phyloP scores from a whole-genome alignment of 2,113 vertebrate genomes.

The Thamnaconus septentrionalis region DNA sequence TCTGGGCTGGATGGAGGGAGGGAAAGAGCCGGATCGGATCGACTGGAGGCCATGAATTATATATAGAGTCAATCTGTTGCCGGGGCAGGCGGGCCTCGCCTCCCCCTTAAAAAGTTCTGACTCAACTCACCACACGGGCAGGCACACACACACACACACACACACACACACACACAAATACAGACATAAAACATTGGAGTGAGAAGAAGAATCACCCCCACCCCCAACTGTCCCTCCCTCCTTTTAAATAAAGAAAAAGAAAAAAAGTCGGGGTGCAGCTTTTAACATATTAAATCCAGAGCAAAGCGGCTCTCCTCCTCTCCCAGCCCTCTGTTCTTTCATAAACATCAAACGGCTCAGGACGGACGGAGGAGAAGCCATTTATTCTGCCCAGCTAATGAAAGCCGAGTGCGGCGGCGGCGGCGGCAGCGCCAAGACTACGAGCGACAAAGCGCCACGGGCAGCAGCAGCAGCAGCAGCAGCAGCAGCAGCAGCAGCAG shows the following conservation, averaged over 20 bases:
- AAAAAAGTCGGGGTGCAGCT: conserved; percentile 72
- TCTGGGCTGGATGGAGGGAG: conserved; percentile 58
- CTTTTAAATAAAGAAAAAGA: no score
- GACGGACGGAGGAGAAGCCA: conserved; percentile 71
- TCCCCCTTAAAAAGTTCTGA: conserved; percentile 66
- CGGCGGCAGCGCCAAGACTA: conserved; percentile 69
- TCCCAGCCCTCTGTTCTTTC: conserved; percentile 31
- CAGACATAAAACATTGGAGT: conserved; percentile 6
- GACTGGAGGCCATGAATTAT: conserved; percentile 82
- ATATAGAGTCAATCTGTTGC: conserved; percentile 79
- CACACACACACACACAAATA: neutral
- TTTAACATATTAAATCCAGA: conserved; percentile 80
- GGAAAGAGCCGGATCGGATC: conserved; percentile 66
- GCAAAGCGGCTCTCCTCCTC: conserved; percentile 60
- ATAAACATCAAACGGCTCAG: conserved; percentile 74
- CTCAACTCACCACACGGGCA: conserved; percentile 42
- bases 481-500: no score
- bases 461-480: conserved; percentile 44
- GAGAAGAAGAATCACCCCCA: conserved; percentile 48
- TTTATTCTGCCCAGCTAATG: conserved; percentile 77
- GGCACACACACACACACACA: conserved; percentile 8
- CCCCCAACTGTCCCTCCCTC: neutral
- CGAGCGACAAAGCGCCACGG: conserved; percentile 71
- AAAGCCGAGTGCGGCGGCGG: conserved; percentile 56
- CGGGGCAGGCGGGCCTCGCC: conserved; percentile 59